Conservation (phyloP, 2,797 vertebrate species). For the Podarcis siculus region DNA sequence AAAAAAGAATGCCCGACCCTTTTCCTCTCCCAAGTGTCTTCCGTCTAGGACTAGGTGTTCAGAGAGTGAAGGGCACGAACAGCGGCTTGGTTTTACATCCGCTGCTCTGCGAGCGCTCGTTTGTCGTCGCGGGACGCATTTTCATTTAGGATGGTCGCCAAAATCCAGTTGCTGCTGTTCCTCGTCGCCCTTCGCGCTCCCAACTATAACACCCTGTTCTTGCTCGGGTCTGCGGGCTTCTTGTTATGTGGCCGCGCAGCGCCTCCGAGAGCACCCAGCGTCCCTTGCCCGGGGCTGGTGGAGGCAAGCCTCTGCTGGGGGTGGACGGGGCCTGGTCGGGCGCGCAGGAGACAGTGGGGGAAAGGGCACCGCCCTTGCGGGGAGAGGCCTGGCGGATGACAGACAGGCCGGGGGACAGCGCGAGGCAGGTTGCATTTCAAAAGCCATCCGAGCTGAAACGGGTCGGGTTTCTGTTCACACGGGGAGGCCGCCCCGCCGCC, state of each 20-base stretch:
- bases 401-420: neutral
- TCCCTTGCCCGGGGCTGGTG: no score
- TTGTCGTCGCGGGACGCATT: neutral
- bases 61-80: neutral
- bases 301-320: no score
- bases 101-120: neutral
- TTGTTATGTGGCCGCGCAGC: neutral
- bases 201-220: no score
- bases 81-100: neutral
- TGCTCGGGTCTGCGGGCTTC: neutral
- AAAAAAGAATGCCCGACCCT: no score
- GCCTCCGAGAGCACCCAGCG: neutral
- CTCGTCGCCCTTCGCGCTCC: no score
- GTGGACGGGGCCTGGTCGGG: neutral
- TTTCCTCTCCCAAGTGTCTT: neutral
- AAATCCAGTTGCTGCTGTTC: neutral
- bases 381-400: neutral
- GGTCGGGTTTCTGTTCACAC: constrained; percentile 67
- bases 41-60: neutral
- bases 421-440: constrained; percentile 55
- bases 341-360: neutral
- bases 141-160: neutral
- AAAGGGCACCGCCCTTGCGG: neutral
- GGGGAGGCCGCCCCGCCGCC: constrained; percentile 12
- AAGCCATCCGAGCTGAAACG: constrained; percentile 42